Base-by-base conservation (phyloP, 2,113 vertebrate genomes). In the Quiscalus mexicanus region DNA sequence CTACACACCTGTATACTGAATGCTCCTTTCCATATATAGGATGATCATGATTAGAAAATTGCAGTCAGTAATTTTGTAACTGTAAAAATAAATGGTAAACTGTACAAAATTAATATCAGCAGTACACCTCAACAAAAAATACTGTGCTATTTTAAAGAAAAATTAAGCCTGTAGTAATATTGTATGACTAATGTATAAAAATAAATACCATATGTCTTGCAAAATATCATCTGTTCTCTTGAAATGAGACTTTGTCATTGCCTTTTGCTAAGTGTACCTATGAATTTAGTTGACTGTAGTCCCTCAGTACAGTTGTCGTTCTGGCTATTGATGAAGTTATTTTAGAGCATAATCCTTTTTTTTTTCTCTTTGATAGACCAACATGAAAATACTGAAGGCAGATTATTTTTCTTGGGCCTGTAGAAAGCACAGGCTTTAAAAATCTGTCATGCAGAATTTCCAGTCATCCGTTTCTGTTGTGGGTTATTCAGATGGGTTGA, bases 181-280 rank as follows among this genome's bases (percentile, higher is more conserved):
- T 73, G 14, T 73, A 53, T 95, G 93, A 89, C 73, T 82, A 63
- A 89, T 25, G 5, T 60, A 83, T 87, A 89, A 95, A 96, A 95
- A 92, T 93, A 95, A 94, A 89, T 91, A 71, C 53, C 62, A 71
- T 84, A 77, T 84, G 74, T 80, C 49, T 94, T 95, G 65, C 15
- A 64, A 94, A 75, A 73, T 93, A 69, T 75, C 23, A 87, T 81
- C 87, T 81, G 42, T 82, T 93, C 19, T 84, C 18, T 68, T 78
- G 42, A 81, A 78, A 84, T 89, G 14, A 63, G 60, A 52, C 31
- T 83, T 88, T 69, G 27, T 87, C 19, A 50, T n/a, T 89, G 81
- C 31, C 31, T 93, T 82, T 91, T 94, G 37, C 62, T 73, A 94
- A 76, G 31, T 62, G 25, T 87, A 76, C 49, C 65, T 85, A 15